Percentiles rank a stretch among this genome's conserved stretches.
Conservation (phyloP, 2,113 vertebrate genomes). For the Odocoileus virginianus region DNA sequence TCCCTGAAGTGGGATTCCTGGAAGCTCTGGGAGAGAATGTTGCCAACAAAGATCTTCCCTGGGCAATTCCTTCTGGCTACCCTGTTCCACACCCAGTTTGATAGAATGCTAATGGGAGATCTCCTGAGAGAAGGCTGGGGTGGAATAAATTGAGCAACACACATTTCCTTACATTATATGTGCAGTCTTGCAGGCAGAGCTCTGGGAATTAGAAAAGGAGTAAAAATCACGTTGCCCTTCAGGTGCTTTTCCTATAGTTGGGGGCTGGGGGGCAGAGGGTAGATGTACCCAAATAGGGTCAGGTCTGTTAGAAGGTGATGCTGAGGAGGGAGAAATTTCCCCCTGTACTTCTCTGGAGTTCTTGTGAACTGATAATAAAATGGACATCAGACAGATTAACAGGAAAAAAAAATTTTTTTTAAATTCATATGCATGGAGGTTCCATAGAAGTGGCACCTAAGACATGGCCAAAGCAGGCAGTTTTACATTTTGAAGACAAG, state of each 20-base stretch:
- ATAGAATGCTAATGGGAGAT: background rate
- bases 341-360: background rate
- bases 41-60: background rate
- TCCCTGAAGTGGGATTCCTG: background rate
- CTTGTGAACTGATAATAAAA: background rate
- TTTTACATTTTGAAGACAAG: background rate
- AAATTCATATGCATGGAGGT: background rate
- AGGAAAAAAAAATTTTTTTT: background rate
- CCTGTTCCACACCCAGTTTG: background rate
- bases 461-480: background rate
- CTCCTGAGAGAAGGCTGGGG: background rate
- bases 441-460: background rate
- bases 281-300: background rate
- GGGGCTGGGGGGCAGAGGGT: background rate
- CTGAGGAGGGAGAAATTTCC: background rate
- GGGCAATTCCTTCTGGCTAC: background rate
- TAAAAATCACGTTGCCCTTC: background rate
- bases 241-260: background rate
- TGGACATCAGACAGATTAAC: background rate
- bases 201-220: background rate
- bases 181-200: background rate
- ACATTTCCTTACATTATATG: background rate
- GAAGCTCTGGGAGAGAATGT: background rate
- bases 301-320: background rate
- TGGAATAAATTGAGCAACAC: background rate